Conservation (phyloP, 2,113 vertebrate species). For the Thymallus thymallus region DNA sequence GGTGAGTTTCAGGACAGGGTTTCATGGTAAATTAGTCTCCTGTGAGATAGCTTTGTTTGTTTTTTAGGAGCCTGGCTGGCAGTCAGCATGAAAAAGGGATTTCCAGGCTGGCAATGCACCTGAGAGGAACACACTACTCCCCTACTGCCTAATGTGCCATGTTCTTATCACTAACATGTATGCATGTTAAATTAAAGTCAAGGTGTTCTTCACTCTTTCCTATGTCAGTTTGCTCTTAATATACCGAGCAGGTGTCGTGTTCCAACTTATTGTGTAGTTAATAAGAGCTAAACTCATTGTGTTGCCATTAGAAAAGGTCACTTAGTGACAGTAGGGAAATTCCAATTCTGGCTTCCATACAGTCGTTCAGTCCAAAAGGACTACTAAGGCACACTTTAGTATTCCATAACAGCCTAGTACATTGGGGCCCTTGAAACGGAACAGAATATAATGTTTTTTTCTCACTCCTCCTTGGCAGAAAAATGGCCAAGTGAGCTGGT, state of each 20-base stretch:
- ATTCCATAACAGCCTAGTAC: conserved; percentile 19
- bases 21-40: conserved; percentile 52
- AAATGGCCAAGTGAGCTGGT: conserved; percentile 19
- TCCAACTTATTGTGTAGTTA: neutral
- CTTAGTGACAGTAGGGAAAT: no score
- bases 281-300: conserved; percentile 10
- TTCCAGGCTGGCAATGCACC: conserved; percentile 13
- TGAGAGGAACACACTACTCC: neutral
- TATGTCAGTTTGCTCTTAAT: conserved; percentile 10
- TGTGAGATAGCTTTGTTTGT: conserved; percentile 39
- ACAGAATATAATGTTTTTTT: conserved; percentile 20
- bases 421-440: conserved; percentile 16
- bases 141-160: neutral
- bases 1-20: conserved; percentile 36
- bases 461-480: neutral
- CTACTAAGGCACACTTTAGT: no score
- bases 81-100: conserved; percentile 37
- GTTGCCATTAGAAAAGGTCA: conserved; percentile 16
- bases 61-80: conserved; percentile 23
- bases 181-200: neutral
- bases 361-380: neutral
- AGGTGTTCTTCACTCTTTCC: conserved; percentile 8
- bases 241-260: conserved; percentile 7
- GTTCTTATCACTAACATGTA: neutral
- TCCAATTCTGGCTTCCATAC: no score